These are phyloP conservation scores for Sminthurinus signatus DNA, from an alignment of 1,140 invertebrate genomes.

Conservation along the genomic window DNA sequence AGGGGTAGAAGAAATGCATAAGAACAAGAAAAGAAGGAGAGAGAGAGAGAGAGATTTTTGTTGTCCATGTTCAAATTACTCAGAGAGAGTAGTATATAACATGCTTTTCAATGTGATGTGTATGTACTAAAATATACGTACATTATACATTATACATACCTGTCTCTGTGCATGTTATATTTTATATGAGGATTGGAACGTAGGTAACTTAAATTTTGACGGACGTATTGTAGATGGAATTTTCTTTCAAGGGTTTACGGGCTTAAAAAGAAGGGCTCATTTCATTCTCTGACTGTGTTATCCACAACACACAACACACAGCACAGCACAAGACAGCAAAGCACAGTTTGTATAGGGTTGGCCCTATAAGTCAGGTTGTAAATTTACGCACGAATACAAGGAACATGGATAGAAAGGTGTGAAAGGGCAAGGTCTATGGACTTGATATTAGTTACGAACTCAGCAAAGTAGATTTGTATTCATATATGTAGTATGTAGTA, in stretches of 20 bases:
- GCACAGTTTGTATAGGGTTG: slow-evolving; percentile 10
- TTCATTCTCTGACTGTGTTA: slow-evolving; percentile 13
- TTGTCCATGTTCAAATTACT: background rate
- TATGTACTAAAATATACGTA: too few species aligned
- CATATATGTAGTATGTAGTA: too few species aligned
- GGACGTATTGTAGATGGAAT: slow-evolving; percentile 33
- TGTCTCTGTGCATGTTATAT: too few species aligned
- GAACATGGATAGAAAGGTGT: slow-evolving; percentile 29
- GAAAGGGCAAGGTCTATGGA: slow-evolving; percentile 27
- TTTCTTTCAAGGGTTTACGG: slow-evolving; percentile 26
- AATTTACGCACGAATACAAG: slow-evolving; percentile 29
- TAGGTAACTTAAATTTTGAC: slow-evolving; percentile 24
- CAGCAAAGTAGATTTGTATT: too few species aligned
- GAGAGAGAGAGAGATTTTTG: background rate
- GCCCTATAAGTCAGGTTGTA: slow-evolving; percentile 32
- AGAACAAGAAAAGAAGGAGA: too few species aligned
- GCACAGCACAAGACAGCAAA: too few species aligned
- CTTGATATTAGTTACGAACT: background rate
- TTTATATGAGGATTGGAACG: background rate
- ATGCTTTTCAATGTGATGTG: too few species aligned
- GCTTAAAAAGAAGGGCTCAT: slow-evolving; percentile 29
- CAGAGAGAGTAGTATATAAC: too few species aligned
- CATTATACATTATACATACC: too few species aligned
- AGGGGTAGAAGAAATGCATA: too few species aligned
- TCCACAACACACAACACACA: too few species aligned